These are phyloP conservation scores for Onychomys arenicola DNA, from an alignment of 2,797 vertebrate species.

Conservation along the genomic window DNA sequence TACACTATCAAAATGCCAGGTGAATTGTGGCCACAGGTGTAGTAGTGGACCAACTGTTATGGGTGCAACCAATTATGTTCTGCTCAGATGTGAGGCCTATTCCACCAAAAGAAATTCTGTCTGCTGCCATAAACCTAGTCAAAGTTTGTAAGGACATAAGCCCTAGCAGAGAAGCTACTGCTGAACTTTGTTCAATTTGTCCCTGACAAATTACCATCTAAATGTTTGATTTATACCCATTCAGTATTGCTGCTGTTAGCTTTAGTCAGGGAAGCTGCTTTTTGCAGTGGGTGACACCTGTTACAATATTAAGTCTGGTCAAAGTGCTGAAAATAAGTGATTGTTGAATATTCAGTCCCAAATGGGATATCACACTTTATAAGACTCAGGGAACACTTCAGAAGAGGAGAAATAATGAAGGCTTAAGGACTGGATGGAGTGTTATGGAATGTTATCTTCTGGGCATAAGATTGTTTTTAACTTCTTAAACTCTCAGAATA, in stretches of 20 bases:
- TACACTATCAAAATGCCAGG: not conserved
- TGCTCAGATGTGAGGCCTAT: not conserved
- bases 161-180: not conserved
- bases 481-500: not conserved
- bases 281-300: not conserved
- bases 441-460: not conserved
- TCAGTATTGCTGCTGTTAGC: not conserved
- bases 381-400: not conserved
- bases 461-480: not conserved
- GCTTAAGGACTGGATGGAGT: not conserved
- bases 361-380: not conserved
- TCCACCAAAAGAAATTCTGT: not conserved
- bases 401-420: not conserved
- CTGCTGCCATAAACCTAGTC: not conserved
- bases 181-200: not conserved
- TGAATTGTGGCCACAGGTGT: not conserved
- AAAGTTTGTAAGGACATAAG: not conserved
- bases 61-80: not conserved
- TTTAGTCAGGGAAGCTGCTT: not conserved
- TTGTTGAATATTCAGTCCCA: not conserved
- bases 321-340: not conserved
- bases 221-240: not conserved
- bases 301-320: not conserved
- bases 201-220: not conserved
- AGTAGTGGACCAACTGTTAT: not conserved